Conservation (phyloP, 2,797 vertebrate genomes). For the Rhabdomys pumilio region DNA sequence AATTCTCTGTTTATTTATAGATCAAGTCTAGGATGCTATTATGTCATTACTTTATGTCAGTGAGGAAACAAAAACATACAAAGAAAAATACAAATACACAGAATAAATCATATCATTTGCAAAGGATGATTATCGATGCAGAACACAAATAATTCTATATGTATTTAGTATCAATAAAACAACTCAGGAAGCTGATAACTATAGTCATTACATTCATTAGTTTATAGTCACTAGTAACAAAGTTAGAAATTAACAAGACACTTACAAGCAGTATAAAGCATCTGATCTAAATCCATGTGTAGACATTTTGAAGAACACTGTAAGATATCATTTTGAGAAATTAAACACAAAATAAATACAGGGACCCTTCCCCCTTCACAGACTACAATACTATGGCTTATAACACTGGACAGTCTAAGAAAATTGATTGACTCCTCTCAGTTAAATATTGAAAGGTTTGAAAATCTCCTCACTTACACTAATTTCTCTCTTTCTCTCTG, state of each 20-base stretch:
- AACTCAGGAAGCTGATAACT: background rate
- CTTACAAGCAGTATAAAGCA: background rate
- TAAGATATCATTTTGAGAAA: background rate
- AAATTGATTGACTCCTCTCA: background rate
- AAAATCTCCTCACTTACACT: background rate
- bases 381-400: background rate
- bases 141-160: background rate
- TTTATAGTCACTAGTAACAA: background rate
- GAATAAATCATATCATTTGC: background rate
- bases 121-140: background rate
- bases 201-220: background rate
- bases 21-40: background rate
- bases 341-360: background rate
- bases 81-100: background rate
- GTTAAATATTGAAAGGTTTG: background rate
- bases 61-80: background rate
- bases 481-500: background rate
- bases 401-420: background rate
- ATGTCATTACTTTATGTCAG: background rate
- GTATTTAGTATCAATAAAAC: background rate
- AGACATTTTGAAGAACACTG: background rate
- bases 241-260: conserved; percentile 36
- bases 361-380: background rate
- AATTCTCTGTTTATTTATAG: background rate
- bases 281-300: background rate